Conservation (phyloP, 2,888 invertebrate genomes). For the Scelioninae gen. 1 region DNA sequence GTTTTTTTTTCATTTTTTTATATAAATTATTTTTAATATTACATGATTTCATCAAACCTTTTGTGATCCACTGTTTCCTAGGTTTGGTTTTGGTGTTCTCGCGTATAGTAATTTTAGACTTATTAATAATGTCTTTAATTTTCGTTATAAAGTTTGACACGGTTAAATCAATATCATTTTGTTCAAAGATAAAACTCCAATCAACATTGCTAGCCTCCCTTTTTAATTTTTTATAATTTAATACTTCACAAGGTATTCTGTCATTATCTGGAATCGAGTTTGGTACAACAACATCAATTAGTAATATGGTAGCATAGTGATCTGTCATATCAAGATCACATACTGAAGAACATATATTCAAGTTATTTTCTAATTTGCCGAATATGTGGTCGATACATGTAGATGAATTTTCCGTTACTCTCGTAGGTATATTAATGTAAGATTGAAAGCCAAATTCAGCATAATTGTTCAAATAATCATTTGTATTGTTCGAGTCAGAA, state of each 20-base stretch:
- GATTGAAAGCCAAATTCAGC: neutral
- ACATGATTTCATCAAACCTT: conserved; percentile 6
- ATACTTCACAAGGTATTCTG: neutral
- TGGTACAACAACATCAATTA: neutral
- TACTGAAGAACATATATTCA: neutral
- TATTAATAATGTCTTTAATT: neutral
- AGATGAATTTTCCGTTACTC: neutral
- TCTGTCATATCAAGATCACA: conserved; percentile 5
- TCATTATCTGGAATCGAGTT: neutral
- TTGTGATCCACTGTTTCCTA: conserved; percentile 19
- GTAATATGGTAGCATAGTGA: neutral
- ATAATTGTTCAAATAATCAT: no score
- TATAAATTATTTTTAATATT: conserved; percentile 18
- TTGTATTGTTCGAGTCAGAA: no score
- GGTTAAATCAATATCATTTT: neutral
- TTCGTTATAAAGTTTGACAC: neutral
- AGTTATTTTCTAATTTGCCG: neutral
- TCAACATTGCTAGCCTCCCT: neutral
- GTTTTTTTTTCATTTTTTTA: conserved; percentile 11
- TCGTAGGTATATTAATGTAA: neutral
- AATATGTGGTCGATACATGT: conserved; percentile 15
- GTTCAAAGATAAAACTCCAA: neutral
- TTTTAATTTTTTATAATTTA: conserved; percentile 2
- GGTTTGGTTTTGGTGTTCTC: neutral
- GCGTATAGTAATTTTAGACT: neutral